A percentile compares a stretch with the other conserved stretches of the same genome.
Conservation (phyloP, 2,797 vertebrate species). For the Leuciscus waleckii region DNA sequence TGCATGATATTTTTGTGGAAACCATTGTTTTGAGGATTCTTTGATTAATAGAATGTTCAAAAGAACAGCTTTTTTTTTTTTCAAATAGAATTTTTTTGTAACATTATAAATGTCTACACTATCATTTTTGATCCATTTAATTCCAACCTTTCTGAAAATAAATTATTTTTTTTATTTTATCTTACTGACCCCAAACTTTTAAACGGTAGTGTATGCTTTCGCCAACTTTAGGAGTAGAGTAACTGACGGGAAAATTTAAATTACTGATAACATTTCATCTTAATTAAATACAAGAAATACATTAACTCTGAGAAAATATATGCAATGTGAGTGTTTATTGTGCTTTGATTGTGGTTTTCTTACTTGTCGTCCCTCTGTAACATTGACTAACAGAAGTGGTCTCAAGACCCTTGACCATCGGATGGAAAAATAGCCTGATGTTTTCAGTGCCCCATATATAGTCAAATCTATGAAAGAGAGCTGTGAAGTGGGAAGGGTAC, state of each 20-base stretch:
- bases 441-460: constrained; percentile 80
- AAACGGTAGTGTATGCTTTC: neutral
- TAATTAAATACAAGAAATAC: too few species aligned
- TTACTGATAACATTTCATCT: neutral
- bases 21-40: neutral
- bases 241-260: neutral
- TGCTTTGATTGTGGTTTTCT: constrained; percentile 26
- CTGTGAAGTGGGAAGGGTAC: constrained; percentile 66
- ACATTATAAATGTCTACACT: neutral
- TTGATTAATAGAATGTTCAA: neutral
- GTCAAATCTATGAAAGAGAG: constrained; percentile 86
- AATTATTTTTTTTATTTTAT: too few species aligned
- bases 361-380: constrained; percentile 93
- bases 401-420: constrained; percentile 89
- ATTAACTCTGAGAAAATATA: neutral
- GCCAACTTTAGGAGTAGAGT: neutral
- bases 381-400: constrained; percentile 90
- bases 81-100: neutral
- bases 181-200: neutral
- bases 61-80: neutral
- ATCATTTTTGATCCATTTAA: neutral
- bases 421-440: constrained; percentile 70
- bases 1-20: neutral
- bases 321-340: neutral
- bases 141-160: neutral